These are phyloP conservation scores for Adrianichthys oophorus DNA, from an alignment of 2,797 vertebrate species.

Conservation along the genomic window DNA sequence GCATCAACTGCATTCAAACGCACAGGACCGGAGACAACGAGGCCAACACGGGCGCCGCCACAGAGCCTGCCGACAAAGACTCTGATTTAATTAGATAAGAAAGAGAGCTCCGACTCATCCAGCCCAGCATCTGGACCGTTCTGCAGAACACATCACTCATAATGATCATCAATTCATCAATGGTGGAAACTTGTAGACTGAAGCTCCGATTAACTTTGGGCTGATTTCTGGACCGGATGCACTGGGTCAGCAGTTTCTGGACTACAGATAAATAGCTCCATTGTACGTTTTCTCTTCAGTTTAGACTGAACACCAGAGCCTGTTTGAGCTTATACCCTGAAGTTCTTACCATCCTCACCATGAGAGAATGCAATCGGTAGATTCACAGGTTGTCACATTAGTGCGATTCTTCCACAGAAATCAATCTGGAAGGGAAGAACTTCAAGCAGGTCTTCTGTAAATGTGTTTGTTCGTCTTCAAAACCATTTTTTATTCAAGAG, in stretches of 20 bases:
- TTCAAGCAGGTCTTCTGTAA: too few species aligned
- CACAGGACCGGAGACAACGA: constrained; percentile 8
- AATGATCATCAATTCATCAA: constrained; percentile 20
- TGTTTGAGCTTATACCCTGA: too few species aligned
- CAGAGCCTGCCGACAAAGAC: constrained; percentile 19
- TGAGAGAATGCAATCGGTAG: too few species aligned
- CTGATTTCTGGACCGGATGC: constrained; percentile 33
- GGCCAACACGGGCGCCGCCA: constrained; percentile 14
- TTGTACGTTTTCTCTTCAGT: too few species aligned
- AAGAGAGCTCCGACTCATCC: background rate
- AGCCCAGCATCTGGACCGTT: background rate
- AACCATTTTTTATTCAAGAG: too few species aligned
- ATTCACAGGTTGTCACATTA: too few species aligned
- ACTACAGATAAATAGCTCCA: too few species aligned
- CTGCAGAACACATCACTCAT: background rate
- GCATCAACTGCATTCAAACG: constrained; percentile 57
- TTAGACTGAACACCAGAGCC: constrained; percentile 14
- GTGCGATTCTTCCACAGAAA: too few species aligned
- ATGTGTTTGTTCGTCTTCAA: too few species aligned
- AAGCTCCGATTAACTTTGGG: constrained; percentile 17
- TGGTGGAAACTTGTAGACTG: constrained; percentile 20
- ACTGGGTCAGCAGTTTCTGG: too few species aligned
- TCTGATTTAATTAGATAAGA: constrained; percentile 17
- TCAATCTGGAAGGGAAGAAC: too few species aligned
- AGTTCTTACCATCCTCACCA: too few species aligned